Percentiles rank a stretch among this genome's conserved stretches.
These are phyloP conservation scores for Phlogophora meticulosa DNA, from an alignment of 2,888 invertebrate species.

Conservation along the genomic window DNA sequence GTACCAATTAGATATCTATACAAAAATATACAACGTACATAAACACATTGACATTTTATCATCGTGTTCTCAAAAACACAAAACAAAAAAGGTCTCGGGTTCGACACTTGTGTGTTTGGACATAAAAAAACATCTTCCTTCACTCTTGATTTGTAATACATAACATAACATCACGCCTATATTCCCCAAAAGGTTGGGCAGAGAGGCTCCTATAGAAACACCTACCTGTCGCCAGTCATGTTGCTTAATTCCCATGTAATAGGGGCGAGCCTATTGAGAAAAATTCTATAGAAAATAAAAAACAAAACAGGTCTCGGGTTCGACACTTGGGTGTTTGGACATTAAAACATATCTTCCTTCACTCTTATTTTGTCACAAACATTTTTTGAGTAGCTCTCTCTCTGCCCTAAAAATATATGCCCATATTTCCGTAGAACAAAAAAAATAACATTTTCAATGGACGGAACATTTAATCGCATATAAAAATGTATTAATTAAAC, in stretches of 20 bases:
- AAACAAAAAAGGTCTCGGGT: neutral
- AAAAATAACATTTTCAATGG: neutral
- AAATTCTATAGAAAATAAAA: too few species aligned
- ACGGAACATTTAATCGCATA: neutral
- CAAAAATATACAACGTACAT: slow-evolving; percentile 24
- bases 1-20: slow-evolving; percentile 48
- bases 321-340: too few species aligned
- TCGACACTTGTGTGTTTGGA: too few species aligned
- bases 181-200: too few species aligned
- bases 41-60: slow-evolving; percentile 24
- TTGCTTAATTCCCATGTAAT: too few species aligned
- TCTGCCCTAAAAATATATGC: neutral
- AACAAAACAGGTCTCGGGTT: too few species aligned
- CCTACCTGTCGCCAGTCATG: too few species aligned
- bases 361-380: neutral
- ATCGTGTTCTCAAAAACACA: neutral
- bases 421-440: neutral
- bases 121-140: neutral
- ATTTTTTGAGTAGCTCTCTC: neutral
- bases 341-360: neutral
- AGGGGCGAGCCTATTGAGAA: too few species aligned
- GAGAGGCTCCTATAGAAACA: too few species aligned
- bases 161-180: too few species aligned
- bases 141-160: too few species aligned
- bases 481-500: slow-evolving; percentile 27